phyloP scores from a whole-genome alignment of 2,113 vertebrate genomes.

The Chloropsis hardwickii region DNA sequence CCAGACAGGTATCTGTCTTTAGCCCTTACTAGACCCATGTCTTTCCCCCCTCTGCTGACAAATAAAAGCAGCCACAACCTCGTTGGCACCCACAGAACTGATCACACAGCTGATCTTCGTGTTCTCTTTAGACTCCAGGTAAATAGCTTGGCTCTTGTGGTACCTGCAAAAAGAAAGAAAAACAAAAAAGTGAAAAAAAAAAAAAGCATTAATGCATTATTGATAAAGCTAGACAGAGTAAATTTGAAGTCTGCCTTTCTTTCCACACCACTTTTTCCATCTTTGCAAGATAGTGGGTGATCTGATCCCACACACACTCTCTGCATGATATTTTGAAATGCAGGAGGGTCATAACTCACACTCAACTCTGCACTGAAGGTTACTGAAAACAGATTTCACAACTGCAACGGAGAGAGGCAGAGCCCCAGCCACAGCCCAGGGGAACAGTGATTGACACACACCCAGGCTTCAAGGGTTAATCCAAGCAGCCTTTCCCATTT shows the following conservation, averaged over 20 bases:
- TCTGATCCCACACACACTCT: background rate
- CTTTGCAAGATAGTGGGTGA: background rate
- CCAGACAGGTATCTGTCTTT: background rate
- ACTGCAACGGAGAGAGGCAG: background rate
- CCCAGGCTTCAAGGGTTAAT: background rate
- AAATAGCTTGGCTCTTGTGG: slow-evolving; percentile 98
- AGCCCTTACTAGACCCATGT: background rate
- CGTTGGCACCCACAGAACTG: slow-evolving; percentile 95
- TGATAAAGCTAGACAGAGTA: background rate
- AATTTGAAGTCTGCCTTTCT: background rate
- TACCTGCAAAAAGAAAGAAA: slow-evolving; percentile 77
- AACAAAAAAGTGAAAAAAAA: too few relatives aligned
- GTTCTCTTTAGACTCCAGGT: slow-evolving; percentile 97
- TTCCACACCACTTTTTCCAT: background rate
- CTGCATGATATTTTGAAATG: background rate
- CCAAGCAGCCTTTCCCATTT: background rate
- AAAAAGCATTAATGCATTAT: background rate
- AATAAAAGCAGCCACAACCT: slow-evolving; percentile 74
- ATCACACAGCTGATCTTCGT: slow-evolving; percentile 98
- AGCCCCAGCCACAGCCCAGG: background rate
- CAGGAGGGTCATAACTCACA: background rate
- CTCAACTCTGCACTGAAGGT: background rate
- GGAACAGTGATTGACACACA: background rate
- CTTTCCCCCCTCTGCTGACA: background rate
- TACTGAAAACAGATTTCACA: background rate